Evolutionary conservation across 2,888 invertebrate genomes (phyloP).

Genomic region (Crocallis elinguaria): DNA sequence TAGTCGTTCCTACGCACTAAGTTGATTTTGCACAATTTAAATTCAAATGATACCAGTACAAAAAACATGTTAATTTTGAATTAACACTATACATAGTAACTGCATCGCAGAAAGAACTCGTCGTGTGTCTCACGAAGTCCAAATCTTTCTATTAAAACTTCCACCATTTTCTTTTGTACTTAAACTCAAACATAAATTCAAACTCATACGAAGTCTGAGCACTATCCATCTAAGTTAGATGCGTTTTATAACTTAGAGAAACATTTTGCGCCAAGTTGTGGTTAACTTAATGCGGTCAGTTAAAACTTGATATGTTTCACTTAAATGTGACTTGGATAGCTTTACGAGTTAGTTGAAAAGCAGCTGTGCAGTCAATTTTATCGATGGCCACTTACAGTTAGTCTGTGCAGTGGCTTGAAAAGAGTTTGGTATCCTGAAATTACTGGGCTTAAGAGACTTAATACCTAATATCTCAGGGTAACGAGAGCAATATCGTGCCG

Average conservation of each 20-base stretch:
- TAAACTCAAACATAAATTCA: constrained; percentile 27
- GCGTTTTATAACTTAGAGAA: constrained; percentile 57
- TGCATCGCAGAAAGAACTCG: too few species aligned
- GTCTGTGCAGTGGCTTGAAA: background rate
- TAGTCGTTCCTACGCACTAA: too few species aligned
- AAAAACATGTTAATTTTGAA: too few species aligned
- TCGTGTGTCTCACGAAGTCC: too few species aligned
- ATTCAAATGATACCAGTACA: too few species aligned
- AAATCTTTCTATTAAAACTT: constrained; percentile 32
- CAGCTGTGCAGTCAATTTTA: constrained; percentile 16
- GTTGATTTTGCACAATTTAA: too few species aligned
- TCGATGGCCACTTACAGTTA: constrained; percentile 25
- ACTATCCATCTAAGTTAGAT: constrained; percentile 70
- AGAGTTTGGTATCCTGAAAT: too few species aligned
- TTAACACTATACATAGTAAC: too few species aligned
- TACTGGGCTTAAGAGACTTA: too few species aligned
- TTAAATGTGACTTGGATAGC: constrained; percentile 54
- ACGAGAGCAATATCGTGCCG: too few species aligned
- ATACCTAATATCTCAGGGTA: too few species aligned
- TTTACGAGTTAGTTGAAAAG: constrained; percentile 44
- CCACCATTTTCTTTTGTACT: constrained; percentile 30
- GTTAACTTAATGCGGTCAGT: constrained; percentile 62
- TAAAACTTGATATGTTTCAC: constrained; percentile 64
- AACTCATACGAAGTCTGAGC: constrained; percentile 59
- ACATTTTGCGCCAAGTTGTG: constrained; percentile 54